Evolutionary conservation across 2,113 vertebrate genomes (phyloP).

Genomic region (Oryzias celebensis): DNA sequence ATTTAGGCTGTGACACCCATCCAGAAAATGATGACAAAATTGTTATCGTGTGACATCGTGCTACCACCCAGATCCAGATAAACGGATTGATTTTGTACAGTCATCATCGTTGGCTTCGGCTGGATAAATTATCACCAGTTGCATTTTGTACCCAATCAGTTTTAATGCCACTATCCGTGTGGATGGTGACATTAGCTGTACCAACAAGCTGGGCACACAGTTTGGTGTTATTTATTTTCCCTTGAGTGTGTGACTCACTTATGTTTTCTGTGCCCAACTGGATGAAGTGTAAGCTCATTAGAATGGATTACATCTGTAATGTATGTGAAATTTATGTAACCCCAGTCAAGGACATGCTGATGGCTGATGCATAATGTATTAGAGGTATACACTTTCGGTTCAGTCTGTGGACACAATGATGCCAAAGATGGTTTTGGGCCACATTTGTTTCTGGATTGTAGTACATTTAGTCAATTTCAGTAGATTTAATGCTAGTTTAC

Average conservation of each 20-base stretch:
- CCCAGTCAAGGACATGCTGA: constrained; percentile 65
- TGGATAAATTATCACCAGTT: constrained; percentile 31
- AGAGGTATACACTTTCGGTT: constrained; percentile 32
- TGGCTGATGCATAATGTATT: constrained; percentile 70
- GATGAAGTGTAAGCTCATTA: constrained; percentile 73
- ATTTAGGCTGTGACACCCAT: too few relatives aligned
- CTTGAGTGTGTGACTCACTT: constrained; percentile 37
- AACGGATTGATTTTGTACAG: too few relatives aligned
- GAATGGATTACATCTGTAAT: constrained; percentile 75
- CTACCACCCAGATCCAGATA: too few relatives aligned
- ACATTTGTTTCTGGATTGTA: constrained; percentile 11
- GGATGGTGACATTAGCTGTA: constrained; percentile 39
- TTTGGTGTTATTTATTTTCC: constrained; percentile 55
- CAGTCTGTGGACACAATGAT: constrained; percentile 27
- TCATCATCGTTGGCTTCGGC: background rate
- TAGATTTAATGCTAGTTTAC: constrained; percentile 7
- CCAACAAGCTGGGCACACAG: constrained; percentile 23
- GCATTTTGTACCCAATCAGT: constrained; percentile 15
- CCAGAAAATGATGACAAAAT: too few relatives aligned
- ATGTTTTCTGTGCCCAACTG: constrained; percentile 38
- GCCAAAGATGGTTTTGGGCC: constrained; percentile 36
- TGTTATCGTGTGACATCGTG: too few relatives aligned
- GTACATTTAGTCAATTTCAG: background rate
- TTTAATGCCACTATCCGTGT: background rate
- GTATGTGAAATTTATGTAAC: constrained; percentile 69